phyloP scores from a whole-genome alignment of 2,113 vertebrate species.

The Onychorhynchus coronatus region DNA sequence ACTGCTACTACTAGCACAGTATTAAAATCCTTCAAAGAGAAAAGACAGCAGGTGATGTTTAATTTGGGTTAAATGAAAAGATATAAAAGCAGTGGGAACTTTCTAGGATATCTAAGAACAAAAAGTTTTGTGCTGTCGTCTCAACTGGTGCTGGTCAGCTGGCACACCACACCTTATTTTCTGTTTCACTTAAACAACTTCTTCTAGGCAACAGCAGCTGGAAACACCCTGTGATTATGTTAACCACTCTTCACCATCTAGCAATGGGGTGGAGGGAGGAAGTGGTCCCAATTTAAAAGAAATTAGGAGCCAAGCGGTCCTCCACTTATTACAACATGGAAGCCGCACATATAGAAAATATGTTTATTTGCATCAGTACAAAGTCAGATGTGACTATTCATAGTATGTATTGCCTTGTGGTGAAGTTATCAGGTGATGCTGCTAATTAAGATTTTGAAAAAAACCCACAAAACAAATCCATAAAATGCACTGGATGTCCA shows the following conservation, averaged over 20 bases:
- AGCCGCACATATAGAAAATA: too few relatives aligned
- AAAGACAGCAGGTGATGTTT: neutral
- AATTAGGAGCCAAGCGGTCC: too few relatives aligned
- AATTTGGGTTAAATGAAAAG: neutral
- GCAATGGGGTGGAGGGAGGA: neutral
- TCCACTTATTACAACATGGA: too few relatives aligned
- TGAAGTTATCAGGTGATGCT: neutral
- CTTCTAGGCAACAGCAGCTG: neutral
- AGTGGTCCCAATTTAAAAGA: neutral
- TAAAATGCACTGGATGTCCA: neutral
- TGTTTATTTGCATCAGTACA: neutral
- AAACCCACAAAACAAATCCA: neutral
- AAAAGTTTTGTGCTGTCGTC: neutral
- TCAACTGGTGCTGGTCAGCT: neutral
- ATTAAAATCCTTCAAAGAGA: neutral
- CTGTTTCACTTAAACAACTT: neutral
- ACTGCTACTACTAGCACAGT: neutral
- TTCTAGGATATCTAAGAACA: neutral
- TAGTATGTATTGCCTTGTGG: neutral
- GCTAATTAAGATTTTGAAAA: neutral
- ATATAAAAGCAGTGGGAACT: neutral
- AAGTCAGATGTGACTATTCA: neutral
- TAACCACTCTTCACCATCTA: neutral
- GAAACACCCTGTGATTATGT: neutral
- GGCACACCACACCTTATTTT: neutral